Evolutionary conservation across 2,797 vertebrate genomes (phyloP).

Genomic region (Myotis myotis): DNA sequence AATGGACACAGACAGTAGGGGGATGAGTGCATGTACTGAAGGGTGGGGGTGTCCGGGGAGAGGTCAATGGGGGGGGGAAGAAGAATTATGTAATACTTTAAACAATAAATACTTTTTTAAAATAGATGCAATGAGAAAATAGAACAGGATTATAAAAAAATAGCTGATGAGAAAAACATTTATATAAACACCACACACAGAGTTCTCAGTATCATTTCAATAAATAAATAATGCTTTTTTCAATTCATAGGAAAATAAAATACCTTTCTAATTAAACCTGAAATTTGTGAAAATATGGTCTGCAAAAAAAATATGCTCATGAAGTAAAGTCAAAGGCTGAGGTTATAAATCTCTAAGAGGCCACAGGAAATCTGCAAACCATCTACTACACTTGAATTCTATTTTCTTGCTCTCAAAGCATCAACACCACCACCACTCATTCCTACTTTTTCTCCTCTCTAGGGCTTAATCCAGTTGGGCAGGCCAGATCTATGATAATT

Average conservation of each 20-base stretch:
- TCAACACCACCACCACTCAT: not conserved
- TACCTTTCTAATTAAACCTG: not conserved
- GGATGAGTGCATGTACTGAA: too few species aligned
- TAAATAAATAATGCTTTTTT: conserved; percentile 17
- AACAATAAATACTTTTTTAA: too few species aligned
- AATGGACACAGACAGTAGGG: too few species aligned
- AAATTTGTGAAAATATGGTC: conserved; percentile 45
- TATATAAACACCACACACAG: not conserved
- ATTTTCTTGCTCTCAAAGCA: conserved; percentile 1
- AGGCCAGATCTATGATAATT: conserved; percentile 15
- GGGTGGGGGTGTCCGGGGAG: too few species aligned
- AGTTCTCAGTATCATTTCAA: conserved; percentile 16
- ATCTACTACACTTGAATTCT: conserved; percentile 26
- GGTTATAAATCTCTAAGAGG: conserved; percentile 12
- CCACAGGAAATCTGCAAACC: conserved; percentile 31
- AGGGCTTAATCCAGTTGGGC: conserved; percentile 45
- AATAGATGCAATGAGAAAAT: not conserved
- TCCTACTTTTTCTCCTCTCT: conserved; percentile 38
- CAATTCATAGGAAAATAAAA: conserved; percentile 47
- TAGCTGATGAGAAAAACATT: not conserved
- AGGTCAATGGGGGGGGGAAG: too few species aligned
- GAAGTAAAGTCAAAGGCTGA: conserved; percentile 38
- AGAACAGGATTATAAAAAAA: not conserved
- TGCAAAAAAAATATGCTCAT: conserved; percentile 29
- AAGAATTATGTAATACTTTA: too few species aligned